These are phyloP conservation scores for Stenotaenia linearis DNA, from an alignment of 2,888 invertebrate species.

Conservation along the genomic window DNA sequence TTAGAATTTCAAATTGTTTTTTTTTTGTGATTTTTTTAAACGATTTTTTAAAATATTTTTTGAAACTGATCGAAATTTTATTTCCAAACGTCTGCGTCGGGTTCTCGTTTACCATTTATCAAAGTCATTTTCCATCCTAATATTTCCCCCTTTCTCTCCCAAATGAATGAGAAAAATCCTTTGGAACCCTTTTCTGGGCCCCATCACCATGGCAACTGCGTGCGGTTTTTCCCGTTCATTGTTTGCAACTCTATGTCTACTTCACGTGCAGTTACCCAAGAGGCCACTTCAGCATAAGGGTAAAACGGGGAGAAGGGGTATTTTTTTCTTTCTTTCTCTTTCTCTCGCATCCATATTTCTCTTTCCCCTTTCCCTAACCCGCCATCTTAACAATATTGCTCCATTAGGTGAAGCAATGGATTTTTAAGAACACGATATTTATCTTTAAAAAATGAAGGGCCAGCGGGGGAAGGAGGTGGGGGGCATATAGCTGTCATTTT, in stretches of 20 bases:
- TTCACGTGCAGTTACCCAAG: constrained; percentile 26
- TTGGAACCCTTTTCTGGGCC: background rate
- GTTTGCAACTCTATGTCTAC: constrained; percentile 7
- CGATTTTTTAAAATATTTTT: too few relatives aligned
- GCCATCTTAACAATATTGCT: constrained; percentile 26
- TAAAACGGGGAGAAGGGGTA: constrained; percentile 5
- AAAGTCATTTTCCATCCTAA: constrained; percentile 17
- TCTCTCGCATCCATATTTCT: constrained; percentile 2
- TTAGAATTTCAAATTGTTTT: background rate
- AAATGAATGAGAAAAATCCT: constrained; percentile 24
- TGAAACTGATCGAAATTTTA: too few relatives aligned
- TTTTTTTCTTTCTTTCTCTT: background rate
- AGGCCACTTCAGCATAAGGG: constrained; percentile 17
- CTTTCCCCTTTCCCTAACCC: constrained; percentile 26
- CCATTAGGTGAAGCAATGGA: constrained; percentile 24
- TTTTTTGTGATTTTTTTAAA: background rate
- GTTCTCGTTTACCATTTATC: constrained; percentile 5
- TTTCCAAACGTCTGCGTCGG: background rate
- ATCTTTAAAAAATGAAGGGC: constrained; percentile 28
- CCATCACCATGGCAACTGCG: background rate
- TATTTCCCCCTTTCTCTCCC: constrained; percentile 20
- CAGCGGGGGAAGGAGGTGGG: constrained; percentile 13
- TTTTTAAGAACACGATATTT: constrained; percentile 28
- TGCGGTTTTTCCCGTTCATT: constrained; percentile 22
- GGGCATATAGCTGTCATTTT: constrained; percentile 29